Base-by-base conservation (phyloP, 2,888 invertebrate genomes). In the Pterostichus niger region DNA sequence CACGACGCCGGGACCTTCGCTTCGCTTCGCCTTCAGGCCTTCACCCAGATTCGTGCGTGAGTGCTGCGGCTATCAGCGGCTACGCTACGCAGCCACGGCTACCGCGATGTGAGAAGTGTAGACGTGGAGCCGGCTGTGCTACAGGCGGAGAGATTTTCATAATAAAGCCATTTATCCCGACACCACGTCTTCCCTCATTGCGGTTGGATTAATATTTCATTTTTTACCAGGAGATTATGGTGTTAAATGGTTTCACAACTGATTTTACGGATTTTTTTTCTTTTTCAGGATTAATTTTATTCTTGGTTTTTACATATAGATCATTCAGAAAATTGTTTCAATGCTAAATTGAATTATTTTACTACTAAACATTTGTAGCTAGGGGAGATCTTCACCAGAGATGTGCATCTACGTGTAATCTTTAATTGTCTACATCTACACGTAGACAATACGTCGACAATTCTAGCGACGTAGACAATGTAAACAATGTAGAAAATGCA, bases 41-140 rank as follows among this genome's bases (percentile, higher is more conserved):
- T 80, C 80, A 80, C 80, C 80, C 80, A 80, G 54, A 80, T 80
- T 80, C 54, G 10, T 40, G 46, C 64, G 40, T 33, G 59, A 4
- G 13, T 64, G 11, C 35, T 64, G 31, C 64, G n/a, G 11, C n/a
- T 11, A 49, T 11, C n/a, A 49, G 49, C 10, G 49, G 11, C n/a
- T 44, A 11, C 1, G 49, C 49, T 13, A 11, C 49, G 13, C 49
- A 49, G 13, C 49, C 49, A 49, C 9, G 5, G n/a, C 13, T 11
- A 10, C 49, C 11, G 11, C 49, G n/a, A 49, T 49, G 49, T 49
- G 13, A 13, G 10, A 49, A 6, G 13, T 13, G 49, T n/a, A 13
- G 11, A 15, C 10, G 59, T 59, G 11, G 13, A 40, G 24, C 61
- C 31, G 24, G 17, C 7, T 24, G 61, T 54, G 52, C 56, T 17